Evolutionary conservation across 1,140 invertebrate species (phyloP), one percentile per base, ranked within the genome.

Genomic region (Zaprionus davidi): DNA sequence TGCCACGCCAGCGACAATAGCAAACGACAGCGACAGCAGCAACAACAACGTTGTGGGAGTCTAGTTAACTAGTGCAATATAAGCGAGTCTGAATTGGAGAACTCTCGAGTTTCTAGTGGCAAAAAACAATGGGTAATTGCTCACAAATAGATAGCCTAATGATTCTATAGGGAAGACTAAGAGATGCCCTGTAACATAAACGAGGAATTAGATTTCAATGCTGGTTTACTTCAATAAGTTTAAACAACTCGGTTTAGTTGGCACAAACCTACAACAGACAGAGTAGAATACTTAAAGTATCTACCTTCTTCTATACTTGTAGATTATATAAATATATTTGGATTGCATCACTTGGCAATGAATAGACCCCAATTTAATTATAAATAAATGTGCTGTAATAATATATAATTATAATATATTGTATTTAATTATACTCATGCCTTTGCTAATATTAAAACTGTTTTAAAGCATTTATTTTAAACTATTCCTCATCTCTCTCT

Each of bases 1-100:
- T 81, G 84, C 65, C 68, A 65, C 46, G 75, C 64, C 44, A 64
- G 34, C 57, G 28, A 56, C 38, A 59, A 58, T 36, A 58, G 34
- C 24, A 34, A 26, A 7, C 28, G 28, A 7, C 28, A 31, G 7
- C 28, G 7, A 7, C 28, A 28, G 6, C 41, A 28, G 59, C 53
- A 46, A 38, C 34, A 36, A 26, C 26, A 63, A 34, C 38, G 24
- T 22, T 58, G 15, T 41, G 22, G 51, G 31, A 49, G 36, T 36
- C 66, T 57, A 72, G 56, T 66, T 62, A 77, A 62, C 57, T 60
- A 73, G 69, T 53, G 62, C 44, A 71, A 24, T 22, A 68, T 5
- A 55, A 41, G 34, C 12, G 53, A 41, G 34, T 49, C 38, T 63
- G 57, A 67, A 68, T 67, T 51, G 56, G 31, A 34, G 34, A 64